phyloP scores from a whole-genome alignment of 2,113 vertebrate genomes.

The Hypomesus transpacificus region DNA sequence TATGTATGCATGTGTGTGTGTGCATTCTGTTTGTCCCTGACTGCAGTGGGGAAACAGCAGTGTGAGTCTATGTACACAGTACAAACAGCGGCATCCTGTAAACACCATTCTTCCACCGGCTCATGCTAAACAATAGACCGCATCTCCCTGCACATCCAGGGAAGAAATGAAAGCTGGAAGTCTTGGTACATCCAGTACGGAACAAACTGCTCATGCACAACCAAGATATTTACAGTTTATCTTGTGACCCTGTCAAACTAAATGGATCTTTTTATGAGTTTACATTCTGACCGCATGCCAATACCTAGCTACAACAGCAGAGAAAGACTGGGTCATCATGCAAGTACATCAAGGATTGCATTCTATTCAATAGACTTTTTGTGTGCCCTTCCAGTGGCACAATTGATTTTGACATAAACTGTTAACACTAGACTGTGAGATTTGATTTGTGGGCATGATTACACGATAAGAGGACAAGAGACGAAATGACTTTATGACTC shows the following conservation, averaged over 20 bases:
- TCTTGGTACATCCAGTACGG: neutral
- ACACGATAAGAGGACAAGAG: conserved; percentile 12
- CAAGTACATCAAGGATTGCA: conserved; percentile 61
- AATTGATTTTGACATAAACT: conserved; percentile 42
- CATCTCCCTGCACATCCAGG: conserved; percentile 10
- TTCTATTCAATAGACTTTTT: conserved; percentile 61
- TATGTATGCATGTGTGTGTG: neutral
- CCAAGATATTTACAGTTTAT: neutral
- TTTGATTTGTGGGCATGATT: conserved; percentile 22
- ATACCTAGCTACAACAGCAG: conserved; percentile 39
- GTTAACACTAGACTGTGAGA: conserved; percentile 14
- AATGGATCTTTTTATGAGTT: conserved; percentile 1
- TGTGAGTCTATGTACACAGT: neutral
- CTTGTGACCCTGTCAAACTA: conserved; percentile 24
- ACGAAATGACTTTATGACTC: conserved; percentile 20
- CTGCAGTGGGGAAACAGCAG: neutral
- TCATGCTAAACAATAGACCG: neutral
- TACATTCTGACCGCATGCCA: too few species aligned
- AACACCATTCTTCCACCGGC: neutral
- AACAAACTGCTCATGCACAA: conserved; percentile 11
- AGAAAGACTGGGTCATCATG: conserved; percentile 58
- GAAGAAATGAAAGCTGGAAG: conserved; percentile 9
- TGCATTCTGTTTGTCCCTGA: conserved; percentile 3
- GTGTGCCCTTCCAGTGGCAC: conserved; percentile 38
- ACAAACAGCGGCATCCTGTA: too few species aligned